These are phyloP conservation scores for Monoplex corrugatus DNA, from an alignment of 2,888 invertebrate species.

Conservation along the genomic window DNA sequence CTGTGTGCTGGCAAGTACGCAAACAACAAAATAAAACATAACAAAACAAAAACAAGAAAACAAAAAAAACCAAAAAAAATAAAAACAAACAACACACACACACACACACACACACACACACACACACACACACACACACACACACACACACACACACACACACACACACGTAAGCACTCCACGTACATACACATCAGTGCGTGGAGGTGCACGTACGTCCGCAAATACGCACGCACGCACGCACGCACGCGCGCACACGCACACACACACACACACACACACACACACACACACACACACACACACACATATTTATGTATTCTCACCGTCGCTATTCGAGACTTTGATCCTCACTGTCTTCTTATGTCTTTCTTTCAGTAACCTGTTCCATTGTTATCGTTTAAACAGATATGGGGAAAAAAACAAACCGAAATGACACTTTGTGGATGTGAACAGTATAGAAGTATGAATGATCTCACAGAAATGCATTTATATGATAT, in stretches of 20 bases:
- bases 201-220: not conserved
- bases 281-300: not conserved
- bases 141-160: conserved; percentile 35
- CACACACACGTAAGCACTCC: not conserved
- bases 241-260: not conserved
- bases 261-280: not conserved
- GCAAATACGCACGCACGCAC: not conserved
- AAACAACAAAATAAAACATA: too few species aligned
- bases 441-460: too few species aligned
- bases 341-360: too few species aligned
- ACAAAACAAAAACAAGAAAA: too few species aligned
- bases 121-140: conserved; percentile 32
- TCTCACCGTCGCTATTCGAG: not conserved
- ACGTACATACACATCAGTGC: not conserved
- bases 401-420: not conserved
- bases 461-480: too few species aligned
- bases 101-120: conserved; percentile 16
- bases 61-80: too few species aligned
- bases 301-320: too few species aligned
- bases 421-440: not conserved
- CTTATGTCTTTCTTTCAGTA: not conserved
- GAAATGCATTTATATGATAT: too few species aligned
- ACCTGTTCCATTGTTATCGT: not conserved
- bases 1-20: too few species aligned
- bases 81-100: not conserved